A percentile compares a stretch with the other conserved stretches of the same genome.
Conservation (phyloP, 2,113 vertebrate species). For the Archilochus colubris region DNA sequence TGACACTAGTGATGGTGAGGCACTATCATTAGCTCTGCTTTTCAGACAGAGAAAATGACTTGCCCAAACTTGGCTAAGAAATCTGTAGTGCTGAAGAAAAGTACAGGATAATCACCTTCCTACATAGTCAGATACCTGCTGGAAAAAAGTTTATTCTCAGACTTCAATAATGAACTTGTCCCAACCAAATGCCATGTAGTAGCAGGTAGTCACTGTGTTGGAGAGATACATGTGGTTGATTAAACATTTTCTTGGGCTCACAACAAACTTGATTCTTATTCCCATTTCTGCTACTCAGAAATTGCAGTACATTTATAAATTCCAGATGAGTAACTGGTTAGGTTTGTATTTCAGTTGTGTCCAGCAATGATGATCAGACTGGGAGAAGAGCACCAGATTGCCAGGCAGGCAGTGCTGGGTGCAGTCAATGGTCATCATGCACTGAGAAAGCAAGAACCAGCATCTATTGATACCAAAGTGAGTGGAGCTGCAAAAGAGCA, state of each 20-base stretch:
- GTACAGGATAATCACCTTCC: not conserved
- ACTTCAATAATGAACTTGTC: not conserved
- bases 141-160: not conserved
- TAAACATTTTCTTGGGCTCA: not conserved
- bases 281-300: not conserved
- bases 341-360: not conserved
- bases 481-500: not conserved
- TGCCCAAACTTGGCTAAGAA: not conserved
- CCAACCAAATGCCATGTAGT: not conserved
- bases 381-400: not conserved
- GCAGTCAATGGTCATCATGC: not conserved
- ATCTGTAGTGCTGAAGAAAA: not conserved
- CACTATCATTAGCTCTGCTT: not conserved
- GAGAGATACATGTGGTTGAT: not conserved
- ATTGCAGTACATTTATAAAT: not conserved
- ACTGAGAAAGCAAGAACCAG: not conserved
- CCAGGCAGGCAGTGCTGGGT: not conserved
- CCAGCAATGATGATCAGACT: not conserved
- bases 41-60: not conserved
- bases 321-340: not conserved
- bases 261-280: not conserved
- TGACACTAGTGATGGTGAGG: not conserved
- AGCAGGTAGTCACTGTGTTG: not conserved
- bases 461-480: not conserved
- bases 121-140: not conserved